These are phyloP conservation scores for Caenorhabditis virilis DNA, from an alignment of 2,888 invertebrate species.

Conservation along the genomic window DNA sequence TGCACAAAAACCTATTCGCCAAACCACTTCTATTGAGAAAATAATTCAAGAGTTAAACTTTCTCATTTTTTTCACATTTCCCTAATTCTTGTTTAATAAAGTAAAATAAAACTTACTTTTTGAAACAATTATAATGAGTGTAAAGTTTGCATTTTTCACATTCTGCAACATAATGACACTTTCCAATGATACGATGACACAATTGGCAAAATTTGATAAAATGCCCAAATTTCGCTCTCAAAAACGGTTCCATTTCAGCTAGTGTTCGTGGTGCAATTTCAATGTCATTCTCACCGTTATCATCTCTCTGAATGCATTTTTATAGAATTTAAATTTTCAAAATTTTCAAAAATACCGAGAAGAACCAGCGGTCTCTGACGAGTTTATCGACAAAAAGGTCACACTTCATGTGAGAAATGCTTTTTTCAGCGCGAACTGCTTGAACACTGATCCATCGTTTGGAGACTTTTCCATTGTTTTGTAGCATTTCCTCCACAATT, in stretches of 20 bases:
- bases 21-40: too few relatives aligned
- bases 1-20: too few relatives aligned
- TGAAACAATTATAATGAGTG: slow-evolving; percentile 29
- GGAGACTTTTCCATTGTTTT: slow-evolving; percentile 10
- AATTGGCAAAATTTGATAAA: slow-evolving; percentile 11
- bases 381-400: slow-evolving; percentile 15
- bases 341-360: slow-evolving; percentile 3
- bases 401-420: neutral
- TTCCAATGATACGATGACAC: slow-evolving; percentile 15
- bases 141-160: slow-evolving; percentile 16
- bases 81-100: neutral
- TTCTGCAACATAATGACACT: slow-evolving; percentile 11
- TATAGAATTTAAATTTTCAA: neutral
- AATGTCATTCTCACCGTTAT: neutral
- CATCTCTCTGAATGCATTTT: too few relatives aligned
- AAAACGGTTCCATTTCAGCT: slow-evolving; percentile 24
- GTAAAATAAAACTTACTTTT: slow-evolving; percentile 11
- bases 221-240: slow-evolving; percentile 12
- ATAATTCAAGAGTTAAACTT: neutral
- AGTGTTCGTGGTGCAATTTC: slow-evolving; percentile 21
- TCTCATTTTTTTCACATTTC: neutral
- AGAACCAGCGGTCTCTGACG: slow-evolving; percentile 12
- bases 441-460: neutral
- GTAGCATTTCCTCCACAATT: slow-evolving; percentile 16
- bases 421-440: neutral